These are phyloP conservation scores for Ciconia boyciana DNA, from an alignment of 2,113 vertebrate species.

Conservation along the genomic window DNA sequence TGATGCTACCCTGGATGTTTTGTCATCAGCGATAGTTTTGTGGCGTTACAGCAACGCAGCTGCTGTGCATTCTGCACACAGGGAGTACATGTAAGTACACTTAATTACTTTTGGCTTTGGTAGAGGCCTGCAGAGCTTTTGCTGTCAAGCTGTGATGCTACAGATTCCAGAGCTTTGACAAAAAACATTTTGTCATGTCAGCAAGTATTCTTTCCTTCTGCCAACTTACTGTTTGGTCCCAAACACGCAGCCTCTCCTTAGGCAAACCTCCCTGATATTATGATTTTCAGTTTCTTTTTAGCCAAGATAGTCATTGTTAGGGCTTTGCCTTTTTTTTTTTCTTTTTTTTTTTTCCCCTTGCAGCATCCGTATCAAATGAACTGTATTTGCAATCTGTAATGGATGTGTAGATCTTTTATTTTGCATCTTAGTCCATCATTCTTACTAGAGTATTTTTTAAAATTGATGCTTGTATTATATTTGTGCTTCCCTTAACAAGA, in stretches of 20 bases:
- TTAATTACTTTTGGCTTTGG: neutral
- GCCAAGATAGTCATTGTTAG: neutral
- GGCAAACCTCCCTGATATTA: neutral
- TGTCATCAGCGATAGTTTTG: slow-evolving; percentile 93
- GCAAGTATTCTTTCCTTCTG: neutral
- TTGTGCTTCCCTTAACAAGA: neutral
- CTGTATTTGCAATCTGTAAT: neutral
- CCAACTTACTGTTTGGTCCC: neutral
- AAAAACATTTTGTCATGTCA: neutral
- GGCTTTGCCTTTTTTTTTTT: neutral
- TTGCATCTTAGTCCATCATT: neutral
- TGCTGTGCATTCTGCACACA: slow-evolving; percentile 94
- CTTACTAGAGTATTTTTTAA: neutral
- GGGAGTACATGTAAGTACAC: slow-evolving; percentile 94
- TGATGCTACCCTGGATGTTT: slow-evolving; percentile 91
- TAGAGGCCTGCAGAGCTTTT: neutral
- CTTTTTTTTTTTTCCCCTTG: neutral
- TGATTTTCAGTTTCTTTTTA: neutral
- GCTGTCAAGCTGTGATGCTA: neutral
- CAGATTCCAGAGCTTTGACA: neutral
- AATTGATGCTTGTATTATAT: neutral
- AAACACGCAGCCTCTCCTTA: neutral
- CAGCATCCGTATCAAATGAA: neutral
- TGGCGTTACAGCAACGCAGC: slow-evolving; percentile 99
- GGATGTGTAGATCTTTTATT: neutral